These are phyloP conservation scores for Epinephelus moara DNA, from an alignment of 2,113 vertebrate genomes.

Conservation along the genomic window DNA sequence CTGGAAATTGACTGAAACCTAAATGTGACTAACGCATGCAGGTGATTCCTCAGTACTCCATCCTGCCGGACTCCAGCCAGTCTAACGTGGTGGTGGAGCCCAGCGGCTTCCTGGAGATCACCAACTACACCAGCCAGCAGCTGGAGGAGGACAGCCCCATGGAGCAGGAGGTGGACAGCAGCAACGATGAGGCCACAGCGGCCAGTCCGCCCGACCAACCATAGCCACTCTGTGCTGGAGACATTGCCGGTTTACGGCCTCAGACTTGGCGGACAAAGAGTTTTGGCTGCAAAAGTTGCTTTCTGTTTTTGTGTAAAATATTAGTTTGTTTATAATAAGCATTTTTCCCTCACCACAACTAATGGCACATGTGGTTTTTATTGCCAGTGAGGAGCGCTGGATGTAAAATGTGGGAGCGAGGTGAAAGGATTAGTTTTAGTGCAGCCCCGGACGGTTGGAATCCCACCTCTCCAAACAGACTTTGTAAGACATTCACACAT, in stretches of 20 bases:
- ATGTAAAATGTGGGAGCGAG: slow-evolving; percentile 26
- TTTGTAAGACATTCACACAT: neutral
- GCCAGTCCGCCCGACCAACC: slow-evolving; percentile 89
- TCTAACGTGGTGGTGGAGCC: slow-evolving; percentile 99
- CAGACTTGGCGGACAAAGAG: neutral
- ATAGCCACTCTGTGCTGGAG: slow-evolving; percentile 59
- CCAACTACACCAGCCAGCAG: slow-evolving; percentile 97
- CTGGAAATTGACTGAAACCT: slow-evolving; percentile 1
- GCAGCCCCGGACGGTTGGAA: slow-evolving; percentile 21
- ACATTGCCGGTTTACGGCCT: neutral
- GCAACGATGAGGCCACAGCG: slow-evolving; percentile 91
- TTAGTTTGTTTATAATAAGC: slow-evolving; percentile 42
- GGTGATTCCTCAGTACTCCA: slow-evolving; percentile 97
- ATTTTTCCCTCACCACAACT: neutral
- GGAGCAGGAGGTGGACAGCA: slow-evolving; percentile 95
- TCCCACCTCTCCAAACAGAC: slow-evolving; percentile 37
- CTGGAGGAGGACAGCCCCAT: slow-evolving; percentile 94
- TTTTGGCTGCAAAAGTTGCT: neutral
- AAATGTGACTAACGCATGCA: slow-evolving; percentile 67
- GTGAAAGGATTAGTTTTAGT: slow-evolving; percentile 42
- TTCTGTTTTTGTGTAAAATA: slow-evolving; percentile 53
- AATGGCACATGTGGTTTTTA: slow-evolving; percentile 52
- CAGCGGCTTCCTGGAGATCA: slow-evolving; percentile 97
- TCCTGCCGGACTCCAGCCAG: slow-evolving; percentile 95
- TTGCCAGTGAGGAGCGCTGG: slow-evolving; percentile 18